These are phyloP conservation scores for Drosophila aldrichi DNA, from an alignment of 2,888 invertebrate genomes.

Conservation along the genomic window DNA sequence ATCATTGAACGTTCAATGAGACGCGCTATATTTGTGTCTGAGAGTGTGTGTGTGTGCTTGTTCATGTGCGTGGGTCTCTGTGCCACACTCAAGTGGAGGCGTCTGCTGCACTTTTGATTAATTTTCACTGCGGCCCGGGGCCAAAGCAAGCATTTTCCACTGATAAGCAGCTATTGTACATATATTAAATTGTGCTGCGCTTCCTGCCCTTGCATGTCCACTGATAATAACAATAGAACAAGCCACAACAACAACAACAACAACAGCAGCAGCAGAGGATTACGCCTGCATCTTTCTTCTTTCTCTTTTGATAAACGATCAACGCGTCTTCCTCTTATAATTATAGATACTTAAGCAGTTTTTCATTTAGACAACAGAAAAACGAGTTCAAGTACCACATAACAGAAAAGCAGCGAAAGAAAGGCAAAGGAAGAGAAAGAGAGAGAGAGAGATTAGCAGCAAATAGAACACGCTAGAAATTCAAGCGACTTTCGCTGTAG, in stretches of 20 bases:
- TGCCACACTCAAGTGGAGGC: conserved; percentile 65
- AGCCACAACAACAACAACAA: conserved; percentile 6
- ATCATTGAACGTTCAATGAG: conserved; percentile 78
- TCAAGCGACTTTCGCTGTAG: conserved; percentile 5
- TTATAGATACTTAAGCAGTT: conserved; percentile 29
- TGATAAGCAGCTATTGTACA: conserved; percentile 60
- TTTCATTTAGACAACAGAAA: conserved; percentile 36
- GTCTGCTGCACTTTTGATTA: conserved; percentile 76
- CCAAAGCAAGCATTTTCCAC: conserved; percentile 32
- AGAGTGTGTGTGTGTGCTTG: conserved; percentile 9
- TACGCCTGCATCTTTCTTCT: conserved; percentile 33
- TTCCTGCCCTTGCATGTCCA: conserved; percentile 75
- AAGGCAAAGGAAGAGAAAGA: not conserved
- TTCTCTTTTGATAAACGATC: conserved; percentile 41
- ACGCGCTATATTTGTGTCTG: conserved; percentile 9
- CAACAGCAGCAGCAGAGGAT: conserved; percentile 7
- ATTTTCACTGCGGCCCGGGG: conserved; percentile 50
- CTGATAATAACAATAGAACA: conserved; percentile 62
- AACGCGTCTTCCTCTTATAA: conserved; percentile 17
- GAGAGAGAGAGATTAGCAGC: conserved; percentile 12
- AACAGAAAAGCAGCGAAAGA: conserved; percentile 10
- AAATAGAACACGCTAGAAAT: conserved; percentile 11
- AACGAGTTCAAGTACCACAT: conserved; percentile 62
- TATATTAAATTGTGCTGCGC: conserved; percentile 40
- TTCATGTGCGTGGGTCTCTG: conserved; percentile 32